These are phyloP conservation scores for Sternarchorhynchus goeldii DNA, from an alignment of 2,797 vertebrate genomes.

Conservation along the genomic window DNA sequence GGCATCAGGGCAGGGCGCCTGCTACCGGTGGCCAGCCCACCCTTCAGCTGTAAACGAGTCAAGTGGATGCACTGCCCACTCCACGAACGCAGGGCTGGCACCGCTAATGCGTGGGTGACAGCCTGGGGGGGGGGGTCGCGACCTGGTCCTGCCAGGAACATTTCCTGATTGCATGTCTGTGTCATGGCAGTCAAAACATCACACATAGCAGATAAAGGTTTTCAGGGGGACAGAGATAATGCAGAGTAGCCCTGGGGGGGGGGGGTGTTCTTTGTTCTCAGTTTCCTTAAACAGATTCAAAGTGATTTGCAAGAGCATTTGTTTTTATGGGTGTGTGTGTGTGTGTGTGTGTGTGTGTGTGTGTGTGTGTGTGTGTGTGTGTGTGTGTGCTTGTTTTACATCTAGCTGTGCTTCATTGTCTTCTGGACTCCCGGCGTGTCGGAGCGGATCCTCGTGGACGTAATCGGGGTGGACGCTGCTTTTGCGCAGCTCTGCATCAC, in stretches of 20 bases:
- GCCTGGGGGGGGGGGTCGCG: background rate
- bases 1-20: background rate
- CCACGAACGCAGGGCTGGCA: constrained; percentile 32
- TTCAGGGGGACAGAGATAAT: background rate
- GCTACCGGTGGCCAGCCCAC: background rate
- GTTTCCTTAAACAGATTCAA: background rate
- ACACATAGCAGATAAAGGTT: constrained; percentile 13
- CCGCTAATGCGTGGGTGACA: constrained; percentile 39
- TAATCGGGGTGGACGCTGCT: constrained; percentile 89
- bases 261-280: no score
- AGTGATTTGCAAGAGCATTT: background rate
- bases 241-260: constrained; percentile 8
- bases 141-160: constrained; percentile 53
- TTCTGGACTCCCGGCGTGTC: constrained; percentile 95
- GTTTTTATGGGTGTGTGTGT: background rate
- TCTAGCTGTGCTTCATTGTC: constrained; percentile 93
- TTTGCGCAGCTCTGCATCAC: constrained; percentile 92
- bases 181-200: constrained; percentile 29
- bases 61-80: constrained; percentile 40
- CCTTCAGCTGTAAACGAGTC: constrained; percentile 60
- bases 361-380: constrained; percentile 11
- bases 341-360: background rate
- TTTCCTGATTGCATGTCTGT: constrained; percentile 48
- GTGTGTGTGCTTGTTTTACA: background rate
- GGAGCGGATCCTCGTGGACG: constrained; percentile 92